Conservation (phyloP, 1,140 invertebrate genomes). For the Brachionus paranguensis region DNA sequence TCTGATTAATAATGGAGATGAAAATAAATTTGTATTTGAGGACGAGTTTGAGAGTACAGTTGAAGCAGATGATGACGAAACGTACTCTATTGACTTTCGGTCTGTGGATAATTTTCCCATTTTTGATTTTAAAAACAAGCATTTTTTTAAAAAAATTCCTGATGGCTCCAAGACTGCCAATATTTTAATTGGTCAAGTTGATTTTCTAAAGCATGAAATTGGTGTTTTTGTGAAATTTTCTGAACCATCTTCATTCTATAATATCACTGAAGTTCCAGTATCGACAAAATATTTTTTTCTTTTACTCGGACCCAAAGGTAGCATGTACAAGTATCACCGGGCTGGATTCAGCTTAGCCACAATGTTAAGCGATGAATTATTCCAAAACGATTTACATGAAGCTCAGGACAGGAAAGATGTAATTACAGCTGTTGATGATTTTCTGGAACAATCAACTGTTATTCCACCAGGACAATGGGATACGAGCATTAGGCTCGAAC, state of each 20-base stretch:
- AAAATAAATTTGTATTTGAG: constrained; percentile 1
- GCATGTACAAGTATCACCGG: constrained; percentile 80
- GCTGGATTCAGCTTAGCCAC: constrained; percentile 89
- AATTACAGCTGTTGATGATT: constrained; percentile 81
- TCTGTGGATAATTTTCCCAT: constrained; percentile 5
- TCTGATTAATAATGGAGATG: background rate
- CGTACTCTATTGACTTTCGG: background rate
- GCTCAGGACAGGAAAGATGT: constrained; percentile 61
- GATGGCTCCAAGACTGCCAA: constrained; percentile 92
- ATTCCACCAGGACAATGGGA: constrained; percentile 92
- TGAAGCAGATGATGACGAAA: background rate
- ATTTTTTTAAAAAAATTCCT: constrained; percentile 96
- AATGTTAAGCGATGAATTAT: constrained; percentile 84
- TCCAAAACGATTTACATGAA: constrained; percentile 83
- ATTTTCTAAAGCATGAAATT: constrained; percentile 77
- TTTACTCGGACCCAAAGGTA: constrained; percentile 77
- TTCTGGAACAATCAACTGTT: constrained; percentile 87
- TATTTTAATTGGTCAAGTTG: constrained; percentile 93
- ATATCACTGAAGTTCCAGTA: constrained; percentile 67
- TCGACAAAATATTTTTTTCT: constrained; percentile 92
- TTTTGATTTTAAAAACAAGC: constrained; percentile 58
- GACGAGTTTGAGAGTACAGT: background rate
- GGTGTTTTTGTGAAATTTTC: constrained; percentile 86
- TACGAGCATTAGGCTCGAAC: constrained; percentile 93
- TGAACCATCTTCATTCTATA: constrained; percentile 60